Evolutionary conservation across 2,888 invertebrate species (phyloP), one percentile per base, ranked within the genome.

Genomic region (Venusia cambrica): DNA sequence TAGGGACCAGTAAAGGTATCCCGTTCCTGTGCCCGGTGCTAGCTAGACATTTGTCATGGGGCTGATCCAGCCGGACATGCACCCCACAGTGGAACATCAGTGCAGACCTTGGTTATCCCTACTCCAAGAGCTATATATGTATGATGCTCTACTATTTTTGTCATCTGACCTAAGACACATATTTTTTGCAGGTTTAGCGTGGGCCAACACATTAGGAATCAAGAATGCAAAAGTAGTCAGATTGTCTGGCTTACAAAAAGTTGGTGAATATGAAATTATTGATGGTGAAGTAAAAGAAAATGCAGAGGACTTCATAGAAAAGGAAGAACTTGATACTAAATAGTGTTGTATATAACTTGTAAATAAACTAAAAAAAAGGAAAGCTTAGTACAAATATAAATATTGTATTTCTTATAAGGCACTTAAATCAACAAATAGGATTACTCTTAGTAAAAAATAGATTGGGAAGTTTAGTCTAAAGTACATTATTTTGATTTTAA

Each of bases 201-300:
- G 89, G 88, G 83, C 89, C 1, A 84, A 83, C 47, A 79, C 88
- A 6, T 66, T 91, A 41, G 89, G 89, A 34, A 85, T 90, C 30
- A 77, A 81, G 53, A 85, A 91, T 65, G 90, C 90, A 1, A 87
- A 79, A 50, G 89, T 91, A 1, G 76, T 85, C 19, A 81, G 80
- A 65, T 65, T 90, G 59, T 74, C 83, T 18, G 90, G 90, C n/a
- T 64, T 90, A 1, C 53, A 42, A 18, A 80, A 83, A 25, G 75
- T 80, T 2, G 81, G 78, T 46, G 85, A 87, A 57, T 87, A 85
- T 75, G 77, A 84, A 13, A 85, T 87, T 44, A 55, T 81, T 28
- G 78, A 84, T 7, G 87, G 87, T 15, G 37, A 70, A 53, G 46
- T 64, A 46, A 51, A 60, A 42, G n/a, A n/a, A n/a, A n/a, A n/a